Evolutionary conservation across 2,888 invertebrate genomes (phyloP).

Genomic region (Brenthis ino): DNA sequence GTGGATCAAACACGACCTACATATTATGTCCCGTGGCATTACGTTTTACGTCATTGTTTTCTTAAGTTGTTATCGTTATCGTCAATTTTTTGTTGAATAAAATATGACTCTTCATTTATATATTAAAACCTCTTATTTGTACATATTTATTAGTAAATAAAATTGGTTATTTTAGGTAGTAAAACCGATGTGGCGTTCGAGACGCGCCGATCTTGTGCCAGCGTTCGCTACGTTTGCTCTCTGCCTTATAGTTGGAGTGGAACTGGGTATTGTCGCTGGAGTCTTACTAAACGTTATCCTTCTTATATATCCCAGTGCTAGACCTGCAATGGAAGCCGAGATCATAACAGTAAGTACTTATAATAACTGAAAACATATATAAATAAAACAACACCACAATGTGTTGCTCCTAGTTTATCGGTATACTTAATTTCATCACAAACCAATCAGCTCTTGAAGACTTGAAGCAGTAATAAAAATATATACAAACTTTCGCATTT

Average conservation of each 20-base stretch:
- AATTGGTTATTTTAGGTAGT: slow-evolving; percentile 79
- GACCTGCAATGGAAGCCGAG: slow-evolving; percentile 88
- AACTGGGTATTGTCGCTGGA: slow-evolving; percentile 92
- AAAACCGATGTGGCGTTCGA: slow-evolving; percentile 92
- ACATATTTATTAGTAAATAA: not conserved
- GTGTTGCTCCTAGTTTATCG: too few species aligned
- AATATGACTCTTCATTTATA: not conserved
- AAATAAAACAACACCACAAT: too few species aligned
- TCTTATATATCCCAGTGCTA: slow-evolving; percentile 90
- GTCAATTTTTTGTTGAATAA: not conserved
- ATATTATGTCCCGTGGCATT: too few species aligned
- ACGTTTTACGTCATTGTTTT: too few species aligned
- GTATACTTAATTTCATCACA: too few species aligned
- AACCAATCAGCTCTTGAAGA: too few species aligned
- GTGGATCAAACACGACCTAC: too few species aligned
- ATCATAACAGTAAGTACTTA: slow-evolving; percentile 82
- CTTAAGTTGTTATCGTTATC: too few species aligned
- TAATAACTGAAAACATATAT: too few species aligned
- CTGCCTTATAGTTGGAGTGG: slow-evolving; percentile 91
- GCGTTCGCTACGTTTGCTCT: slow-evolving; percentile 91
- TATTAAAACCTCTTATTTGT: not conserved
- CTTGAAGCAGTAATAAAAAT: too few species aligned
- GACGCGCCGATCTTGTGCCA: slow-evolving; percentile 90
- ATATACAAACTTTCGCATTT: too few species aligned
- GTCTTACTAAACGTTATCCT: slow-evolving; percentile 90